Evolutionary conservation across 2,113 vertebrate genomes (phyloP).

Genomic region (Dromaius novaehollandiae): DNA sequence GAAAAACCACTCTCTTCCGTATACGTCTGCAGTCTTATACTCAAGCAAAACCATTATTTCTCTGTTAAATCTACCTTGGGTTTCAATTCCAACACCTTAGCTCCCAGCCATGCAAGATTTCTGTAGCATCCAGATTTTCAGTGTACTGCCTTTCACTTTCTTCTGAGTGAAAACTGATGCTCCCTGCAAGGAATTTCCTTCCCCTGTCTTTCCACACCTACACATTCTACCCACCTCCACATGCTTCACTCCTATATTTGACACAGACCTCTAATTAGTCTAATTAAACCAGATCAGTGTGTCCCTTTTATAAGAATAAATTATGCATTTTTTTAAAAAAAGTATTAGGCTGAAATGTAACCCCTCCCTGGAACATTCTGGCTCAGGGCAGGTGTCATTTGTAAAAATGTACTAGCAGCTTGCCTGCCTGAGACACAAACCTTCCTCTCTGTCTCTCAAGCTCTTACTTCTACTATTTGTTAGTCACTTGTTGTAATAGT

Average conservation of each 20-base stretch:
- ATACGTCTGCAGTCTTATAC: background rate
- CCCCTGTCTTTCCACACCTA: background rate
- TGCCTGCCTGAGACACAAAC: conserved; percentile 7
- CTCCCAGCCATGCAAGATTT: background rate
- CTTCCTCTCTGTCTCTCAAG: background rate
- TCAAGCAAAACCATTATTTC: background rate
- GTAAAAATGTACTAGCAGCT: conserved; percentile 15
- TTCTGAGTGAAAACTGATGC: conserved; percentile 5
- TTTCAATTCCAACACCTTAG: background rate
- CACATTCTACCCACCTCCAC: background rate
- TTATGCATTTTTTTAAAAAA: background rate
- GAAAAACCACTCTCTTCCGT: background rate
- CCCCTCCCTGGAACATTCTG: background rate
- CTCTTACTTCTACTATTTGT: background rate
- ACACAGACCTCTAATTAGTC: conserved; percentile 41
- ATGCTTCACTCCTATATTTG: conserved; percentile 26
- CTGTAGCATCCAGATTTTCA: background rate
- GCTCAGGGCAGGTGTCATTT: conserved; percentile 23
- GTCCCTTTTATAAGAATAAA: conserved; percentile 31
- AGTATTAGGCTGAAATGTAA: conserved; percentile 9
- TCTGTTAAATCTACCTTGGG: background rate
- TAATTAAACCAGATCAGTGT: conserved; percentile 41
- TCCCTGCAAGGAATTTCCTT: background rate
- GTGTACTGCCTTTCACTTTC: background rate
- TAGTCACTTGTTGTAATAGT: background rate